phyloP scores from a whole-genome alignment of 1,140 invertebrate species.

The Neodiprion pinetum region DNA sequence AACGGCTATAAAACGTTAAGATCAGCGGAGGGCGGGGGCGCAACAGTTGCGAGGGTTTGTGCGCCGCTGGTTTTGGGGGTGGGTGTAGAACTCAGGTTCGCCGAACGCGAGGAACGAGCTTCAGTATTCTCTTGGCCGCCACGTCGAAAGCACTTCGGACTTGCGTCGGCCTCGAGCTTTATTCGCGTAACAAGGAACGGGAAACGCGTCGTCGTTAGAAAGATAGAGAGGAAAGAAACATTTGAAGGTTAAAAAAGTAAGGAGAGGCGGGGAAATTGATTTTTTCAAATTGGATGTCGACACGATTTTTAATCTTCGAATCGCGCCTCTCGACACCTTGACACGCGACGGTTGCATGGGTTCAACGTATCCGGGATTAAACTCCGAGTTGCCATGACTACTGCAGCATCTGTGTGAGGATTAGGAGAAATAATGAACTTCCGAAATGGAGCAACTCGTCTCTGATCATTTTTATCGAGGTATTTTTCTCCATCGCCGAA shows the following conservation, averaged over 20 bases:
- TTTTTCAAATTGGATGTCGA: no score
- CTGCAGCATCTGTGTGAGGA: not conserved
- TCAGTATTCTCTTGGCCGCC: conserved; percentile 40
- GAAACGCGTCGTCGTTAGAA: not conserved
- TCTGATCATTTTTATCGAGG: not conserved
- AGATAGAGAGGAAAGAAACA: not conserved
- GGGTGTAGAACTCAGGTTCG: conserved; percentile 20
- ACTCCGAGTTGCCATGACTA: not conserved
- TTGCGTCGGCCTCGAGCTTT: not conserved
- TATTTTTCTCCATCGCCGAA: not conserved
- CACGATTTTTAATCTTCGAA: no score
- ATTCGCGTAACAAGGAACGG: not conserved
- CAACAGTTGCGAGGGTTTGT: conserved; percentile 55
- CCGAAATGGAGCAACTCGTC: not conserved
- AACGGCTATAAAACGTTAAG: conserved; percentile 31
- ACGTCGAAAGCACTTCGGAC: conserved; percentile 30
- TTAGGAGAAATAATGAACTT: not conserved
- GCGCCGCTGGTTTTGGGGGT: conserved; percentile 37
- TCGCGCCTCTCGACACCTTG: no score
- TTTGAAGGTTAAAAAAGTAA: not conserved
- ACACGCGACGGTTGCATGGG: not conserved
- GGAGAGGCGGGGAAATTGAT: no score
- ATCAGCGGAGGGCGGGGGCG: conserved; percentile 43
- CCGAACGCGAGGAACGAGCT: conserved; percentile 33
- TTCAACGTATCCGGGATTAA: not conserved